A percentile compares a stretch with the other conserved stretches of the same genome.
phyloP scores from a whole-genome alignment of 2,797 vertebrate species.

The Sardinella longiceps region DNA sequence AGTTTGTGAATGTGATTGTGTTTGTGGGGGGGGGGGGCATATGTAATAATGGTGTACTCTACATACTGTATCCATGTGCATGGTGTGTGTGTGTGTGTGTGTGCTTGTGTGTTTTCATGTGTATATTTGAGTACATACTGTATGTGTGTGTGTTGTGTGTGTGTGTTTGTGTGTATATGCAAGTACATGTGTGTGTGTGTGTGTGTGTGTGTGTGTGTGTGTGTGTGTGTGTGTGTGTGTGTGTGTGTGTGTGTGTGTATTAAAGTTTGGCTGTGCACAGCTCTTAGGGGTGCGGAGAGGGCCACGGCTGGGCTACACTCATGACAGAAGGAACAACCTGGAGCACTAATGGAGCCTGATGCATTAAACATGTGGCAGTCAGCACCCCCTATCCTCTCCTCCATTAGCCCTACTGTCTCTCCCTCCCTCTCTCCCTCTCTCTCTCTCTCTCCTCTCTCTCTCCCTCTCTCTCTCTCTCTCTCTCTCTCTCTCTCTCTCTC shows the following conservation, averaged over 20 bases:
- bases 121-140: too few species aligned
- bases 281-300: background rate
- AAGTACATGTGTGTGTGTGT: background rate
- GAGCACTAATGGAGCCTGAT: conserved; percentile 55
- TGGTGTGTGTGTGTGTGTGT: background rate
- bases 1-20: background rate
- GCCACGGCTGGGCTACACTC: conserved; percentile 41
- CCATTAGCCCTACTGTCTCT: conserved; percentile 45
- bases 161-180: background rate
- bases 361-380: conserved; percentile 58
- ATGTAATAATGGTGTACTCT: too few species aligned
- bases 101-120: background rate
- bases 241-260: background rate
- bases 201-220: background rate
- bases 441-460: background rate
- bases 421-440: background rate
- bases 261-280: background rate
- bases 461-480: too few species aligned
- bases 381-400: conserved; percentile 21
- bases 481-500: too few species aligned
- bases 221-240: background rate
- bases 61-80: background rate
- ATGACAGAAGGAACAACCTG: conserved; percentile 44
- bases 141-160: background rate
- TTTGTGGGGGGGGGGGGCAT: too few species aligned